These are phyloP conservation scores for Meganola albula DNA, from an alignment of 2,888 invertebrate species.

Conservation along the genomic window DNA sequence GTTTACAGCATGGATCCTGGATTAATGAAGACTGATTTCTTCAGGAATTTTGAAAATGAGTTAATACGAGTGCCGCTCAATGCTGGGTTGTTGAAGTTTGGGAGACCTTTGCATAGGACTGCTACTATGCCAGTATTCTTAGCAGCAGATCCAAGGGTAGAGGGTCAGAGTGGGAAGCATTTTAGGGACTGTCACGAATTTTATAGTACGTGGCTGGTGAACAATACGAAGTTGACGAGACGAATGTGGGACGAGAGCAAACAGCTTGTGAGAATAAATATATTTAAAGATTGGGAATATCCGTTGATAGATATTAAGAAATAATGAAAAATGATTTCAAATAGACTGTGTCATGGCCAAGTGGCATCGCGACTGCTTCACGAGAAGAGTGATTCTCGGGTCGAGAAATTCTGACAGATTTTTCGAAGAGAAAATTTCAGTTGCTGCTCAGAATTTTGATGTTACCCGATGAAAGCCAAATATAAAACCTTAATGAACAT, in stretches of 20 bases:
- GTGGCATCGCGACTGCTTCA: too few relatives aligned
- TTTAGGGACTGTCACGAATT: constrained; percentile 52
- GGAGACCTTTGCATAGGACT: constrained; percentile 39
- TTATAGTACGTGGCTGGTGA: constrained; percentile 60
- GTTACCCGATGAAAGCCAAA: too few relatives aligned
- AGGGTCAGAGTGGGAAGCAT: constrained; percentile 47
- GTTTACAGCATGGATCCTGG: constrained; percentile 91
- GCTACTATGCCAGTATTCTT: constrained; percentile 53
- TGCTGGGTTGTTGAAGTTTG: constrained; percentile 34
- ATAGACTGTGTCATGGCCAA: too few relatives aligned
- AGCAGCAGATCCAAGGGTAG: constrained; percentile 42
- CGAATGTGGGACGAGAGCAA: constrained; percentile 50
- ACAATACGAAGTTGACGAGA: constrained; percentile 37
- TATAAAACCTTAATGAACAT: too few relatives aligned
- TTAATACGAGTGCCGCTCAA: constrained; percentile 33
- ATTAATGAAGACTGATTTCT: constrained; percentile 86
- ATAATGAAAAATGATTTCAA: too few relatives aligned
- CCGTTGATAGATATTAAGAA: not conserved
- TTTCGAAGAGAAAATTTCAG: too few relatives aligned
- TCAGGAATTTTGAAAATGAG: constrained; percentile 69
- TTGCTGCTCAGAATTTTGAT: too few relatives aligned
- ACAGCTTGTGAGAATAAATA: constrained; percentile 38
- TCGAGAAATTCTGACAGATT: too few relatives aligned
- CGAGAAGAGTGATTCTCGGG: too few relatives aligned
- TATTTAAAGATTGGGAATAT: constrained; percentile 53